These are phyloP conservation scores for Dinocampus coccinellae DNA, from an alignment of 2,888 invertebrate species.

Conservation along the genomic window DNA sequence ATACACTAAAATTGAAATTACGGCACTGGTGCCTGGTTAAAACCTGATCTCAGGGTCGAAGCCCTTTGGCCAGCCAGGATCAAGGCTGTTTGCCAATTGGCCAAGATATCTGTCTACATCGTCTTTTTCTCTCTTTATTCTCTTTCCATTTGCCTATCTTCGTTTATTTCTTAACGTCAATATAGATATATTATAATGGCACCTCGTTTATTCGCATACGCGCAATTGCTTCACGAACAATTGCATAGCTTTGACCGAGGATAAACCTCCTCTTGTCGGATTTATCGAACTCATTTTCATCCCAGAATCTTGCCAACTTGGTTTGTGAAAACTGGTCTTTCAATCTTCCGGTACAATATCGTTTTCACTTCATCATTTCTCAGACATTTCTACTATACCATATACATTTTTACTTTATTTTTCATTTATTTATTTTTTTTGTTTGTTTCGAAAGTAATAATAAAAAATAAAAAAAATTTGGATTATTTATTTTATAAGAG, in stretches of 20 bases:
- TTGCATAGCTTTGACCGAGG: slow-evolving; percentile 29
- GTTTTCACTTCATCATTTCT: slow-evolving; percentile 3
- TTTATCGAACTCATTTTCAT: slow-evolving; percentile 32
- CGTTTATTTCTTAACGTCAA: neutral
- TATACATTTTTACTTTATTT: neutral
- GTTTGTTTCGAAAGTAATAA: too few species aligned
- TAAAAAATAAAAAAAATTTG: too few species aligned
- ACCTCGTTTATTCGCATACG: slow-evolving; percentile 14
- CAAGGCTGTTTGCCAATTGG: slow-evolving; percentile 53
- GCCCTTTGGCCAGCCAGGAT: slow-evolving; percentile 50
- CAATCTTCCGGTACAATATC: slow-evolving; percentile 19
- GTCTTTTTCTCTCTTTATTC: slow-evolving; percentile 1
- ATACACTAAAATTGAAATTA: slow-evolving; percentile 15
- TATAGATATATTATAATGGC: slow-evolving; percentile 11
- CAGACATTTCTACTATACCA: too few species aligned
- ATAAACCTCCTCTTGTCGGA: slow-evolving; percentile 32
- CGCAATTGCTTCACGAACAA: slow-evolving; percentile 27
- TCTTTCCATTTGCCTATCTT: slow-evolving; percentile 15
- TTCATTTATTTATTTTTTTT: neutral
- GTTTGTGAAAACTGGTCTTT: slow-evolving; percentile 17
- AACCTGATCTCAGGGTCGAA: slow-evolving; percentile 51
- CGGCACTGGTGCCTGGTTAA: slow-evolving; percentile 38
- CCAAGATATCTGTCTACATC: slow-evolving; percentile 39
- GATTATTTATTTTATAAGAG: too few species aligned
- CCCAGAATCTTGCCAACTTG: slow-evolving; percentile 16